phyloP scores from a whole-genome alignment of 2,888 invertebrate genomes.

The Spisula subtruncata region DNA sequence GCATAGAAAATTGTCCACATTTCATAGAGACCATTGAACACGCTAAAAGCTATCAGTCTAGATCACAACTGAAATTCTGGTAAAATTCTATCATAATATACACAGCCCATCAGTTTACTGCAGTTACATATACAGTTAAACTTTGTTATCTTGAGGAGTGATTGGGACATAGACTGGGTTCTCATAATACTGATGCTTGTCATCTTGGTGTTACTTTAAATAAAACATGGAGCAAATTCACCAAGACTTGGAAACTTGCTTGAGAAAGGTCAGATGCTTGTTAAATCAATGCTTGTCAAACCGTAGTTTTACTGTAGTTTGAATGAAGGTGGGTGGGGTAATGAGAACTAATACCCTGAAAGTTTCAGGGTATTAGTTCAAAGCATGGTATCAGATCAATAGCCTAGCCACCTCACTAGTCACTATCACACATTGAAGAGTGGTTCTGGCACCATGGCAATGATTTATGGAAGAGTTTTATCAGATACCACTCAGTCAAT shows the following conservation, averaged over 20 bases:
- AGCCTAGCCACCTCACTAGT: not conserved
- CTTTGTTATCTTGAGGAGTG: too few relatives aligned
- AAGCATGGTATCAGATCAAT: not conserved
- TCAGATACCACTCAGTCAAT: not conserved
- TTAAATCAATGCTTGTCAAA: too few relatives aligned
- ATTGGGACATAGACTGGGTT: too few relatives aligned
- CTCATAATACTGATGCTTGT: too few relatives aligned
- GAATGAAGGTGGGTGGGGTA: not conserved
- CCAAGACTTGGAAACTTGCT: too few relatives aligned
- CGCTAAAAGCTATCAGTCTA: not conserved
- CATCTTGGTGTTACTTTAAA: too few relatives aligned
- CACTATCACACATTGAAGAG: not conserved
- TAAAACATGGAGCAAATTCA: too few relatives aligned
- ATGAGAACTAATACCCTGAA: not conserved
- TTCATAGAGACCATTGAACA: not conserved
- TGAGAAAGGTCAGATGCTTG: too few relatives aligned
- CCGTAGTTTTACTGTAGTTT: not conserved
- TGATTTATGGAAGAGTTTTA: constrained; percentile 5
- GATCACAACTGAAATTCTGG: not conserved
- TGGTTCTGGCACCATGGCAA: not conserved
- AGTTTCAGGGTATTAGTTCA: too few relatives aligned
- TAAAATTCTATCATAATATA: not conserved
- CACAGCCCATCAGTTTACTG: too few relatives aligned
- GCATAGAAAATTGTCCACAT: constrained; percentile 11
- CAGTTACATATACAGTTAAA: too few relatives aligned